Conservation (phyloP, 2,888 invertebrate species). For the Thymelicus acteon region DNA sequence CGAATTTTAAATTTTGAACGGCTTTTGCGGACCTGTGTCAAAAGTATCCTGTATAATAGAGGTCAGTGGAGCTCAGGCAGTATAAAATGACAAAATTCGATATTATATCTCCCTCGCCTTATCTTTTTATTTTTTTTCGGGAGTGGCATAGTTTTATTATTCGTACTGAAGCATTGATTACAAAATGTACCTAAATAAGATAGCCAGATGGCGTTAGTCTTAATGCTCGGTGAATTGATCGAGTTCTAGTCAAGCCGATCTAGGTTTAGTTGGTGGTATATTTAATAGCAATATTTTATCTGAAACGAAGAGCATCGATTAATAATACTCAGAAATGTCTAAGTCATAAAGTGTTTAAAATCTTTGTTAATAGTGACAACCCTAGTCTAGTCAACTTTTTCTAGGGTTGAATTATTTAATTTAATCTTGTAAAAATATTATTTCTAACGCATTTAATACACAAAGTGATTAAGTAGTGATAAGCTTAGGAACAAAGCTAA, state of each 20-base stretch:
- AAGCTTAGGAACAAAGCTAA: too few relatives aligned
- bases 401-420: constrained; percentile 24
- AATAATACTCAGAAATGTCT: background rate
- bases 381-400: constrained; percentile 13
- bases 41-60: background rate
- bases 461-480: too few relatives aligned
- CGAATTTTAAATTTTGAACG: background rate
- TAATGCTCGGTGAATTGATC: background rate
- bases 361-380: background rate
- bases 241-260: constrained; percentile 1
- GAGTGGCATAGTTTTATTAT: background rate
- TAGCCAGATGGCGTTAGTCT: background rate
- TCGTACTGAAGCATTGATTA: background rate
- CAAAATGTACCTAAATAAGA: background rate
- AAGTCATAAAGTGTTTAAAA: background rate
- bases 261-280: background rate
- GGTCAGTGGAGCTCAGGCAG: background rate
- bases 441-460: too few relatives aligned
- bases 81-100: background rate
- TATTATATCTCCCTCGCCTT: too few relatives aligned
- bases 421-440: too few relatives aligned
- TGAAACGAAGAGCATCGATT: background rate
- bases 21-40: background rate
- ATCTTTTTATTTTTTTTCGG: background rate
- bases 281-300: background rate